A percentile compares a stretch with the other conserved stretches of the same genome.
These are phyloP conservation scores for Drosophila robusta DNA, from an alignment of 2,888 invertebrate genomes.

Conservation along the genomic window DNA sequence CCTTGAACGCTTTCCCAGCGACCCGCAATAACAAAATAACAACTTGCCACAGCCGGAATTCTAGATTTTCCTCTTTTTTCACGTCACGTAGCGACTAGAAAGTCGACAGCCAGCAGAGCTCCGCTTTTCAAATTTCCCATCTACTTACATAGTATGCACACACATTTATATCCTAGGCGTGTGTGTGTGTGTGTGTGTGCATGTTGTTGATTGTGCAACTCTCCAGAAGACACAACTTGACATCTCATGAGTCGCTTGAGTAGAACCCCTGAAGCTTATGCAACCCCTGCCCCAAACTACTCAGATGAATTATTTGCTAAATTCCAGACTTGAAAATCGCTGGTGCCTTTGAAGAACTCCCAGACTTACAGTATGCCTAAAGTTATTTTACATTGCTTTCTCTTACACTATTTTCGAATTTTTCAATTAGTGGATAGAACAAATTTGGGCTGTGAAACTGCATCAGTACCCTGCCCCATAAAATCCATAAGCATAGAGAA, in stretches of 20 bases:
- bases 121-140: constrained; percentile 14
- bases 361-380: background rate
- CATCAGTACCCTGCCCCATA: no score
- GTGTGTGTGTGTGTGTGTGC: background rate
- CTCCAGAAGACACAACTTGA: constrained; percentile 33
- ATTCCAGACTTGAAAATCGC: background rate
- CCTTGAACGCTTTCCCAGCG: constrained; percentile 41
- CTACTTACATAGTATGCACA: background rate
- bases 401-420: no score
- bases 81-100: constrained; percentile 50
- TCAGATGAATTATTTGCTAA: constrained; percentile 1
- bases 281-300: background rate
- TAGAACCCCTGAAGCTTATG: background rate
- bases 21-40: constrained; percentile 56
- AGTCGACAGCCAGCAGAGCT: constrained; percentile 28
- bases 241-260: constrained; percentile 17
- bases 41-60: constrained; percentile 54
- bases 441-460: no score
- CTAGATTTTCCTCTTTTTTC: constrained; percentile 33
- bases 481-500: no score
- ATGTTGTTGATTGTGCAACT: constrained; percentile 21
- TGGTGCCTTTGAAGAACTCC: background rate
- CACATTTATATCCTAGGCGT: background rate
- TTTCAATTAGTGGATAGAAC: no score
- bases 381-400: background rate